A percentile compares a stretch with the other conserved stretches of the same genome.
These are phyloP conservation scores for Hydra vulgaris DNA, from an alignment of 30 jellyfish, hydroid and myxozoan genomes.

Conservation along the genomic window DNA sequence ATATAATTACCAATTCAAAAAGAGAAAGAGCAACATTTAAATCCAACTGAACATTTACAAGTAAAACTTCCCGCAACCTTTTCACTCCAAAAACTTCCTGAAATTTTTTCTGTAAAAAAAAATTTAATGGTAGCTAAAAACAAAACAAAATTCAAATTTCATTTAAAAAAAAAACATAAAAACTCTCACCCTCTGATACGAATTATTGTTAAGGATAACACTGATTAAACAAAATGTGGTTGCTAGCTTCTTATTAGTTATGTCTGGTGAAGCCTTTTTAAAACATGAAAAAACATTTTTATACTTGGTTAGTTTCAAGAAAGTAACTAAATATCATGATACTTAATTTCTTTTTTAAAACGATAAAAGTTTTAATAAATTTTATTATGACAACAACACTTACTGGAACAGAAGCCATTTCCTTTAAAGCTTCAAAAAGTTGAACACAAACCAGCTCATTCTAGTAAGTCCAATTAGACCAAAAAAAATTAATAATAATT, in stretches of 20 bases:
- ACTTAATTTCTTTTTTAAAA: no score
- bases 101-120: constrained; percentile 26
- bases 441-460: constrained; percentile 35
- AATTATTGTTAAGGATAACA: constrained; percentile 13
- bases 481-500: not conserved
- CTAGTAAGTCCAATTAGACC: constrained; percentile 5
- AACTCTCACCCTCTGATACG: not conserved
- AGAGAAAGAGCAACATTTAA: constrained; percentile 41
- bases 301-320: no score
- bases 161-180: not conserved
- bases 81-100: constrained; percentile 19
- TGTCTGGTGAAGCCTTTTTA: not conserved
- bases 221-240: not conserved
- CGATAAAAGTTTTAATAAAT: no score
- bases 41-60: constrained; percentile 15
- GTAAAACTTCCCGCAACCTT: constrained; percentile 20
- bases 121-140: not conserved
- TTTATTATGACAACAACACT: not conserved
- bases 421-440: constrained; percentile 35
- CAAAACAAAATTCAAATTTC: not conserved
- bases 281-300: not conserved
- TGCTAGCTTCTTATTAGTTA: not conserved
- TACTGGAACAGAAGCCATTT: constrained; percentile 20
- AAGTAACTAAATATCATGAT: no score
- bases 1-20: constrained; percentile 53